These are phyloP conservation scores for Cyphomyrus discorhynchus DNA, from an alignment of 2,113 vertebrate genomes.

Conservation along the genomic window DNA sequence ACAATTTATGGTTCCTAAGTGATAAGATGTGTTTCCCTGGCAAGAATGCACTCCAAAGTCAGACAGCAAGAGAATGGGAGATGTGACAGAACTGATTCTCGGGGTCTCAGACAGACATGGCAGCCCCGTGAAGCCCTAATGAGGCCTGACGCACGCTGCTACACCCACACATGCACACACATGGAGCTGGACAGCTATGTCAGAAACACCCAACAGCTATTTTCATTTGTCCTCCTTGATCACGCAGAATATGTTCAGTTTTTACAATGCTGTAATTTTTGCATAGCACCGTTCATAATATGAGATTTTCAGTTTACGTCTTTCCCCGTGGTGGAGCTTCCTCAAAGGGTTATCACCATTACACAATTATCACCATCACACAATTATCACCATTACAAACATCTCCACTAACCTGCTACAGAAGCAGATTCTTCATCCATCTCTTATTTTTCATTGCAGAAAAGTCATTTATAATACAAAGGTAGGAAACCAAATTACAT, in stretches of 20 bases:
- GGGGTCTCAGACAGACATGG: not conserved
- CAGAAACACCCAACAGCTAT: not conserved
- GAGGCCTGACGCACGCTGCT: not conserved
- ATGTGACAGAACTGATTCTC: not conserved
- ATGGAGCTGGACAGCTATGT: not conserved
- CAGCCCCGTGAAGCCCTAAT: not conserved
- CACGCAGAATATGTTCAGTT: not conserved
- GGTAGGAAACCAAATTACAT: conserved; percentile 10
- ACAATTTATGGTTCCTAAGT: not conserved
- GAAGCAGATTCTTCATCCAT: not conserved
- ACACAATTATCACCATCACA: not conserved
- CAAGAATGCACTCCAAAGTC: not conserved
- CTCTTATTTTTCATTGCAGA: not conserved
- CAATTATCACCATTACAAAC: conserved; percentile 1
- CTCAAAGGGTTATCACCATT: conserved; percentile 11
- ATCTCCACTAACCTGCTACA: not conserved
- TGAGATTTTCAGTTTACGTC: not conserved
- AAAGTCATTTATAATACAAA: conserved; percentile 22
- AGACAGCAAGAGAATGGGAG: not conserved
- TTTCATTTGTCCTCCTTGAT: not conserved
- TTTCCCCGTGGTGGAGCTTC: not conserved
- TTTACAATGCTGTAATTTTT: not conserved
- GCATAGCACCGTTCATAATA: not conserved
- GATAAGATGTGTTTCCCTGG: not conserved
- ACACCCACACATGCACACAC: not conserved